phyloP scores from a whole-genome alignment of 2,888 invertebrate genomes.

The Formica aserva region DNA sequence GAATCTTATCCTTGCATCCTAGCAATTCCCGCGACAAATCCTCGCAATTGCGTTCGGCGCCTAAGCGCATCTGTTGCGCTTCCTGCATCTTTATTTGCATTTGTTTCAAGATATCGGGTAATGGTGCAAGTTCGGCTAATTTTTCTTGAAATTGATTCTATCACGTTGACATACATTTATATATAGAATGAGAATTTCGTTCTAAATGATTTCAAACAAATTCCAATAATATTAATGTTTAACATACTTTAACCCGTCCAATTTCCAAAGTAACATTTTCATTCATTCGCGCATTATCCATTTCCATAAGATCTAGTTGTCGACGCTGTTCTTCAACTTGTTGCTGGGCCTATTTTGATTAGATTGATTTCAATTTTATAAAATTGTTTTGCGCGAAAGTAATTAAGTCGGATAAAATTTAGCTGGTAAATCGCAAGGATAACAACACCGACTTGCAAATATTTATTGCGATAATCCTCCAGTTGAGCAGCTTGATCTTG shows the following conservation, averaged over 20 bases:
- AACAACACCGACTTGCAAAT: conserved; percentile 76
- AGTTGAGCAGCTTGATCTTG: conserved; percentile 90
- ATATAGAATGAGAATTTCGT: not conserved
- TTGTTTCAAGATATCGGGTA: conserved; percentile 90
- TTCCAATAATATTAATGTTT: conserved; percentile 22
- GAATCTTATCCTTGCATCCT: conserved; percentile 88
- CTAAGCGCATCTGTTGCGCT: conserved; percentile 89
- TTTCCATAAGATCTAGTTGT: conserved; percentile 90
- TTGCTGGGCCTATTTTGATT: conserved; percentile 88
- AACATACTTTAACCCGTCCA: conserved; percentile 88
- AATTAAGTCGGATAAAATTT: conserved; percentile 2
- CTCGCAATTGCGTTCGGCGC: conserved; percentile 90
- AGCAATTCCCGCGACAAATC: conserved; percentile 89
- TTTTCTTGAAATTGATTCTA: conserved; percentile 91
- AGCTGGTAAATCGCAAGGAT: not conserved
- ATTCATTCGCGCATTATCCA: conserved; percentile 90
- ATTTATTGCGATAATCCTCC: conserved; percentile 90
- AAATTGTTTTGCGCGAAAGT: conserved; percentile 6
- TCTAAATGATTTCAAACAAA: conserved; percentile 17
- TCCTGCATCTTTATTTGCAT: conserved; percentile 90
- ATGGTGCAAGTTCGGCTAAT: conserved; percentile 89
- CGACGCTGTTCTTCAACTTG: conserved; percentile 90
- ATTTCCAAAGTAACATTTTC: conserved; percentile 91
- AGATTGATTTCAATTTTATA: conserved; percentile 2
- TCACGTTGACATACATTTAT: not conserved